These are phyloP conservation scores for Ferrisia virgata DNA, from an alignment of 2,888 invertebrate genomes.

Conservation along the genomic window DNA sequence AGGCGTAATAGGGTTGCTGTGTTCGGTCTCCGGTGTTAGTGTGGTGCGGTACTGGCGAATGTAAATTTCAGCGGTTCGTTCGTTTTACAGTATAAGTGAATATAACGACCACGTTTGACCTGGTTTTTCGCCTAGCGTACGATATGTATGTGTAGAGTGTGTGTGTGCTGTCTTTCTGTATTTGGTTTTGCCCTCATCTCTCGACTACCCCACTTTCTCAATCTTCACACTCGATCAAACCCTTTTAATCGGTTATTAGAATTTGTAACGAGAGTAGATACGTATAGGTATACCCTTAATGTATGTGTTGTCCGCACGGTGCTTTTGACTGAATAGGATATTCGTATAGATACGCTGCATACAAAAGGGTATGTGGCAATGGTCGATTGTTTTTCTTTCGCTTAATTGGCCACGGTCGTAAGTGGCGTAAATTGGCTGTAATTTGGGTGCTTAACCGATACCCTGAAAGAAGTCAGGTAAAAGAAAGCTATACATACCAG, in stretches of 20 bases:
- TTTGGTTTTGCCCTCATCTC: neutral
- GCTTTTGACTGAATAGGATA: neutral
- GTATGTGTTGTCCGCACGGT: no score
- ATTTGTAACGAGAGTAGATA: neutral
- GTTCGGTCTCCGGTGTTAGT: neutral
- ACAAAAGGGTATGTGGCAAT: no score
- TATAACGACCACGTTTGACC: neutral
- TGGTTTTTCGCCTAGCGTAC: neutral
- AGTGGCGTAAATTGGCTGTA: neutral
- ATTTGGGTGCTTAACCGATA: neutral
- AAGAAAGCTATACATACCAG: neutral
- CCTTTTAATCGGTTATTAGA: neutral
- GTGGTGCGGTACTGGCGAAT: no score
- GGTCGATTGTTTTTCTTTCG: neutral
- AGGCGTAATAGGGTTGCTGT: neutral
- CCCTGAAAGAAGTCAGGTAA: neutral
- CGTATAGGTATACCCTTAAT: neutral
- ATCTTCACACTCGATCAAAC: neutral
- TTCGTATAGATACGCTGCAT: no score
- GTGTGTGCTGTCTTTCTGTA: neutral
- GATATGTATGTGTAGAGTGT: neutral
- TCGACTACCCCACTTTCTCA: neutral
- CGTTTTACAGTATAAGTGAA: neutral
- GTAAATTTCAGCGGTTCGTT: neutral
- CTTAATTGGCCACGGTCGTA: neutral